Evolutionary conservation across 2,113 vertebrate genomes (phyloP), one percentile per base, ranked within the genome.

Genomic region (Semnopithecus entellus): DNA sequence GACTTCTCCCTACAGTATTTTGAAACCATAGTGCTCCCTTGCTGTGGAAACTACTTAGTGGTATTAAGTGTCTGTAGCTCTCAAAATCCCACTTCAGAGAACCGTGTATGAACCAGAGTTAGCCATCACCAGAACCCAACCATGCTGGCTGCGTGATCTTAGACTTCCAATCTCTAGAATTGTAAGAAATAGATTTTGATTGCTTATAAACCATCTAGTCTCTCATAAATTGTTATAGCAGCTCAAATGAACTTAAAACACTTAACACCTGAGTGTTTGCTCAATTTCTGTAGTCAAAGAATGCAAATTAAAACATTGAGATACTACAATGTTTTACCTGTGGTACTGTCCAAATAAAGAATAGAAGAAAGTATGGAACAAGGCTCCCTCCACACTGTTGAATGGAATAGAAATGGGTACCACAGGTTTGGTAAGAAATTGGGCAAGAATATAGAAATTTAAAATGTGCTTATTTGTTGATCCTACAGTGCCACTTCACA

Each of bases 231-330:
- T 76, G 23, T 55, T 76, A n/a, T 38, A 25, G 68, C 32, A 55
- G 30, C 55, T 13, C 11, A 57, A 61, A 40, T 52, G 75, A 16
- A 90, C 50, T 7, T 7, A 55, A 40, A 7, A n/a, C 22, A 86
- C 25, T 79, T 38, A n/a, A 50, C 9, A 66, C 59, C 6, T 48
- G 88, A 70, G 18, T 27, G 20, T 13, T 25, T 89, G 12, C 27
- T 92, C 40, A 59, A 27, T 88, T 90, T 85, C 40, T 52, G 2
- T 75, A 50, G 79, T 85, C 52, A 92, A 92, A 96, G 85, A 89
- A 76, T 30, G 25, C 7, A 64, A 75, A 43, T 59, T 25, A 59
- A 89, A 78, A 45, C 11, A 52, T 8, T 92, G 73, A 73, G 40
- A 59, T 89, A 32, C 75, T 18, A 12, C 3, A 4, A 17, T 10